Conservation (phyloP, 2,888 invertebrate genomes). For the Osmoderma eremita region DNA sequence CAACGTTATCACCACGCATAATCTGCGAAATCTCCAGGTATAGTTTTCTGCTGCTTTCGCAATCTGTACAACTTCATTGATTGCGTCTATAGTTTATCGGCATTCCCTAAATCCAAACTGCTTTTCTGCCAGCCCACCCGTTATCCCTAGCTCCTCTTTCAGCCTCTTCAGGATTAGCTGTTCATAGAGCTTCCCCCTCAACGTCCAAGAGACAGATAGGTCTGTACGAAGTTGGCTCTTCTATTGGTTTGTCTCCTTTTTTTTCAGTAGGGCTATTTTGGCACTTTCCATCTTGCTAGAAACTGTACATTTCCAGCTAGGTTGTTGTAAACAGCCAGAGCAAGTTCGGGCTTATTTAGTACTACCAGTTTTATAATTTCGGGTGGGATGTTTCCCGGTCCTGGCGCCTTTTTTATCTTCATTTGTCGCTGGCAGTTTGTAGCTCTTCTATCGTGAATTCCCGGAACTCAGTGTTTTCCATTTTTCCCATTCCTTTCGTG, state of each 20-base stretch:
- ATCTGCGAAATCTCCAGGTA: background rate
- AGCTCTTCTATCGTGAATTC: too few species aligned
- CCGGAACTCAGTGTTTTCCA: too few species aligned
- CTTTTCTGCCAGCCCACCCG: background rate
- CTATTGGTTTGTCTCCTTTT: too few species aligned
- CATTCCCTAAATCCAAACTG: background rate
- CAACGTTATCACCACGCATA: background rate
- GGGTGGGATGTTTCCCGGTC: too few species aligned
- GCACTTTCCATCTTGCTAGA: background rate
- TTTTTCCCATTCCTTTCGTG: too few species aligned
- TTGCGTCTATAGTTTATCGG: background rate
- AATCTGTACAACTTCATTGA: background rate
- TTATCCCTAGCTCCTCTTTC: background rate
- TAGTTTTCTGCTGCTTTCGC: background rate
- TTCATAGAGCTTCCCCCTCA: background rate
- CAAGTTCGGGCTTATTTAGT: too few species aligned
- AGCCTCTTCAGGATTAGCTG: conserved; percentile 3
- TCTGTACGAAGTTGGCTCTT: background rate
- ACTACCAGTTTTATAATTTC: too few species aligned
- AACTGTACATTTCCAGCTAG: background rate
- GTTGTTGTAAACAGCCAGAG: background rate
- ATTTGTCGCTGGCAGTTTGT: too few species aligned
- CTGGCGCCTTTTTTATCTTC: too few species aligned
- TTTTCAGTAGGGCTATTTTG: background rate
- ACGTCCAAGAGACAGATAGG: conserved; percentile 1